These are phyloP conservation scores for Sarcophaga bullata DNA, from an alignment of 1,140 invertebrate species.

Conservation along the genomic window DNA sequence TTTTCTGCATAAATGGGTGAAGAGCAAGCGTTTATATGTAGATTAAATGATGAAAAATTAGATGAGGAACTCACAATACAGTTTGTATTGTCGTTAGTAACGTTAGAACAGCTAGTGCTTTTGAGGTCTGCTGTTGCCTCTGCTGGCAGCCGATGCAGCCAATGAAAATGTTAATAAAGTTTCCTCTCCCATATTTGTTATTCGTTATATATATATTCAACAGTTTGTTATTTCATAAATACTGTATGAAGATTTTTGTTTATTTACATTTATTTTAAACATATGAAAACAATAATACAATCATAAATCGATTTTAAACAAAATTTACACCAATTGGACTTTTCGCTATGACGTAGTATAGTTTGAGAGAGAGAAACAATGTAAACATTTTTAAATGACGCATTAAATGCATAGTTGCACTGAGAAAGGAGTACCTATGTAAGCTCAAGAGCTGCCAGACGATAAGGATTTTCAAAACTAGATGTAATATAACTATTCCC, in stretches of 20 bases:
- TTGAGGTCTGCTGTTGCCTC: neutral
- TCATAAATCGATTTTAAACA: neutral
- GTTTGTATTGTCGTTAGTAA: neutral
- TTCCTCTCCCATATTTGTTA: conserved; percentile 4
- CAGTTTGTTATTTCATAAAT: neutral
- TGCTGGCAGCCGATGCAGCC: neutral
- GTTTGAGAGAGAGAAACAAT: neutral
- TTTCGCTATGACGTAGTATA: neutral
- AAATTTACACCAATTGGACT: conserved; percentile 10
- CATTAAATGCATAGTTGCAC: neutral
- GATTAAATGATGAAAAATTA: conserved; percentile 6
- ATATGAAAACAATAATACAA: neutral
- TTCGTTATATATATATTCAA: neutral
- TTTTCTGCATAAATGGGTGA: neutral
- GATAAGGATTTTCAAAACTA: no score
- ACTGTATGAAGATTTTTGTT: neutral
- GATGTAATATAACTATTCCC: no score
- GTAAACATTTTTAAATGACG: conserved; percentile 13
- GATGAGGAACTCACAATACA: neutral
- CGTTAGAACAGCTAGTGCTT: neutral
- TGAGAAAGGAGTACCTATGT: no score
- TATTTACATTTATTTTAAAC: neutral
- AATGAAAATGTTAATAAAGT: neutral
- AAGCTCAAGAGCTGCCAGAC: no score
- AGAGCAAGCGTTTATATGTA: conserved; percentile 7